Evolutionary conservation across 92 coral and sea anemone species (phyloP), one percentile per base, ranked within the genome.

Genomic region (Heliopora coerulea): DNA sequence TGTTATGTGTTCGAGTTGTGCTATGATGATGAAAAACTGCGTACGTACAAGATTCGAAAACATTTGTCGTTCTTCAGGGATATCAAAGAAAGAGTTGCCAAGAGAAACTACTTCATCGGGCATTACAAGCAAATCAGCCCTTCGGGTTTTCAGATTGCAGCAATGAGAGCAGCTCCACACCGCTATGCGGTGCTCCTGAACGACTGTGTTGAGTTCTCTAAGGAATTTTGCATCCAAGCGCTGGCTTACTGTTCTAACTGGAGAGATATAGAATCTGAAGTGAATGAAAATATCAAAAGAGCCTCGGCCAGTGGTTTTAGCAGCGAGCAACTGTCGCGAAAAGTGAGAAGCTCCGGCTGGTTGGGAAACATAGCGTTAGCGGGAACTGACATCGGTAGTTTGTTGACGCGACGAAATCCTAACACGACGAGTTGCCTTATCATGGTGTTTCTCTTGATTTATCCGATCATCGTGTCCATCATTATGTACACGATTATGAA

Each of bases 161-260:
- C 97, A 18, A 37, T 88, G 76, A 58, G 85, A 17, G 91, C 97
- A 2, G 97, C 97, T 0, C 97, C 97, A 6, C 97, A 88, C 29
- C 89, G 87, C n/a, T 88, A 88, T 39, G 86, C 80, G 31, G 80
- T 68, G 41, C 67, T 91, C 17, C 87, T 91, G 8, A 68, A 88
- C 52, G 97, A 91, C 83, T 91, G 97, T 61, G 97, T 91, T 35
- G 95, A 86, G 79, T 91, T 88, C 65, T 86, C 97, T 4, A 91
- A 86, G 78, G 97, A 91, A 35, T 91, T 88, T 57, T 91, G 97
- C 37, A 28, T 86, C 40, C 89, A 86, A 54, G 73, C 87, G 30
- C 85, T 91, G 23, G 83, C 87, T 21, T 88, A 80, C 82, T 81
- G 89, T 59, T 83, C 82, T 17, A 91, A 91, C 61, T 78, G 96